Evolutionary conservation across 2,797 vertebrate species (phyloP), one percentile per base, ranked within the genome.

Genomic region (Galagoides demidoff): DNA sequence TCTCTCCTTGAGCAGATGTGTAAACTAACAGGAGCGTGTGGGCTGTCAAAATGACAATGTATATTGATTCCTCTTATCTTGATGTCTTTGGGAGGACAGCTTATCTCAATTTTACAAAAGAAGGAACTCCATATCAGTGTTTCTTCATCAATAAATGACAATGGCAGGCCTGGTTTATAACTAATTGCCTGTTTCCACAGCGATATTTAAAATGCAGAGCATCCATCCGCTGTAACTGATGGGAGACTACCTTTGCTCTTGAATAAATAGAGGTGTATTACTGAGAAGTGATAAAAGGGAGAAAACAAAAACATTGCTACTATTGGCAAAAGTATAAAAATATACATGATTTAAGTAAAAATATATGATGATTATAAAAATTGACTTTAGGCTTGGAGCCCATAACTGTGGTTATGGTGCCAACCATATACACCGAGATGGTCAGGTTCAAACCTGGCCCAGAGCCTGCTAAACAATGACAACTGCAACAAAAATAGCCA

Each of bases 141-240:
- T 95, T 79, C 78, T 97, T 98, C 88, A 95, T 97, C 93, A 96
- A 92, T 97, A 98, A 97, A 96, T 90, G 86, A 92, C 95, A 97
- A 70, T 20, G 66, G 71, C 66, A 95, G 92, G 70, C 17, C 71
- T 49, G 29, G 22, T 78, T 93, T 92, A 55, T 85, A 95, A 95
- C 89, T 97, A 96, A 96, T 96, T 96, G 89, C 77, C 85, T 90
- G 39, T 96, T 97, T 96, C 63, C 70, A 95, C 76, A 96, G 81
- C 59, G 95, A 92, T 55, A 90, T 59, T 90, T 93, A 92, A 96
- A 91, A 95, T 83, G 49, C 43, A 95, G 95, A 95, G 55, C 37
- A 59, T 83, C 55, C 37, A 82, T 39, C 63, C 31, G 37, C 63
- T 57, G 29, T n/a, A 74, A 89, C 43, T 45, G 45, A 85, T 29